phyloP scores from a whole-genome alignment of 2,888 invertebrate genomes.

The Ophioninae sp. region DNA sequence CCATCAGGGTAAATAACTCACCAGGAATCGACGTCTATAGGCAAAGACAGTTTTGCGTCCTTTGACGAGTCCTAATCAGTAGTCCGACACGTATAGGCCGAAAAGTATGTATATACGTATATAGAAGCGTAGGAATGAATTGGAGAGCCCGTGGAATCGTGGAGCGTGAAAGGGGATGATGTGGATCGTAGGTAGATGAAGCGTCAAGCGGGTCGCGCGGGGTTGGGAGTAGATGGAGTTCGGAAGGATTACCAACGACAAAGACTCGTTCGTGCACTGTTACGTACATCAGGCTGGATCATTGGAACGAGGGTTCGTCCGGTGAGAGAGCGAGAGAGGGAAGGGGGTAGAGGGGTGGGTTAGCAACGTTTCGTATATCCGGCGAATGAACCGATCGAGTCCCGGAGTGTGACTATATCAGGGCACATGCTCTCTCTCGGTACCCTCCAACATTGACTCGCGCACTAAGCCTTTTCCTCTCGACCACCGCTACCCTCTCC shows the following conservation, averaged over 20 bases:
- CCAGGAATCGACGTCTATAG: slow-evolving; percentile 19
- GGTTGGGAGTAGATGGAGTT: slow-evolving; percentile 12
- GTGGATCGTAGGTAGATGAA: slow-evolving; percentile 42
- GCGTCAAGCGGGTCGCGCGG: slow-evolving; percentile 22
- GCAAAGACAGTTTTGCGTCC: slow-evolving; percentile 40
- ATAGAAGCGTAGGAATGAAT: slow-evolving; percentile 8
- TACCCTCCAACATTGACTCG: slow-evolving; percentile 55
- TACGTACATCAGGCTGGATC: slow-evolving; percentile 52
- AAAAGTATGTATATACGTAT: not conserved
- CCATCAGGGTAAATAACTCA: not conserved
- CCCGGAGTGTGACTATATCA: slow-evolving; percentile 50
- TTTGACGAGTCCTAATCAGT: slow-evolving; percentile 53
- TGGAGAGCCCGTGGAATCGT: slow-evolving; percentile 12
- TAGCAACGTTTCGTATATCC: slow-evolving; percentile 55
- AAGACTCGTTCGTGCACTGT: slow-evolving; percentile 59
- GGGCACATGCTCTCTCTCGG: slow-evolving; percentile 33
- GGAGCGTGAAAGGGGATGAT: slow-evolving; percentile 27
- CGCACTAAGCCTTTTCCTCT: slow-evolving; percentile 70
- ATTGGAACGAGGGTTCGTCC: slow-evolving; percentile 27
- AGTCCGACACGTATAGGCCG: not conserved
- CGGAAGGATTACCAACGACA: slow-evolving; percentile 54
- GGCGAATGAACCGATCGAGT: slow-evolving; percentile 52
- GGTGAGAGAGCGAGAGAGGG: not conserved
- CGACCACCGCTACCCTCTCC: slow-evolving; percentile 45
- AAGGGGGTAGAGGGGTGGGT: not conserved